Conservation (phyloP, 2,888 invertebrate genomes). For the Oegoconia quadripuncta region DNA sequence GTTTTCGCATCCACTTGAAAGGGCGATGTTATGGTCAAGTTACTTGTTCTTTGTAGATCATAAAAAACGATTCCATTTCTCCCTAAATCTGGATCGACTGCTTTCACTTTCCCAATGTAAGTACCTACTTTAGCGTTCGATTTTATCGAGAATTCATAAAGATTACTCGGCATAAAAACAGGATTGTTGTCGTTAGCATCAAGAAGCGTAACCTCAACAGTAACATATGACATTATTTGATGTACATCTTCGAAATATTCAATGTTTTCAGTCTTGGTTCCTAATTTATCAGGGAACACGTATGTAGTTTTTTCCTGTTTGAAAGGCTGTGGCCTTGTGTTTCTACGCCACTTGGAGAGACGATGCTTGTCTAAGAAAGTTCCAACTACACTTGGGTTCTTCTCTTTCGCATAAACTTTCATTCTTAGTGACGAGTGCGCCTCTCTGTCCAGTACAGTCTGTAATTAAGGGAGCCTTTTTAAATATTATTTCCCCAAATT, state of each 20-base stretch:
- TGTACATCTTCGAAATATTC: slow-evolving; percentile 59
- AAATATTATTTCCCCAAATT: too few species aligned
- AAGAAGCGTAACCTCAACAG: slow-evolving; percentile 88
- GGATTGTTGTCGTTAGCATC: slow-evolving; percentile 97
- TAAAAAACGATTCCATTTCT: slow-evolving; percentile 86
- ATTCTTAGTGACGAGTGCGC: slow-evolving; percentile 84
- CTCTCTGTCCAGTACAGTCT: slow-evolving; percentile 89
- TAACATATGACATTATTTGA: slow-evolving; percentile 78
- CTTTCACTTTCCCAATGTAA: slow-evolving; percentile 88
- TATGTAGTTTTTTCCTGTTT: slow-evolving; percentile 65
- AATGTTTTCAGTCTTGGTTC: slow-evolving; percentile 59
- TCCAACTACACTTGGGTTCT: slow-evolving; percentile 83
- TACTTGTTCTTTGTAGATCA: slow-evolving; percentile 84
- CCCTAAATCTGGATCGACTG: slow-evolving; percentile 89
- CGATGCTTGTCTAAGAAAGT: slow-evolving; percentile 62
- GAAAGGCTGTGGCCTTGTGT: slow-evolving; percentile 33
- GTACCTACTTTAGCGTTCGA: slow-evolving; percentile 84
- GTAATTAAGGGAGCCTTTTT: slow-evolving; percentile 33
- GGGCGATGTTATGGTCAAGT: slow-evolving; percentile 81
- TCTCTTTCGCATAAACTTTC: slow-evolving; percentile 89
- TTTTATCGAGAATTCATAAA: slow-evolving; percentile 87
- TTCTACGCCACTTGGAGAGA: slow-evolving; percentile 59
- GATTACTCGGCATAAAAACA: slow-evolving; percentile 88
- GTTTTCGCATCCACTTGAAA: slow-evolving; percentile 85
- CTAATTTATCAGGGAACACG: slow-evolving; percentile 67